These are phyloP conservation scores for Puntigrus tetrazona DNA, from an alignment of 2,113 vertebrate species.

Conservation along the genomic window DNA sequence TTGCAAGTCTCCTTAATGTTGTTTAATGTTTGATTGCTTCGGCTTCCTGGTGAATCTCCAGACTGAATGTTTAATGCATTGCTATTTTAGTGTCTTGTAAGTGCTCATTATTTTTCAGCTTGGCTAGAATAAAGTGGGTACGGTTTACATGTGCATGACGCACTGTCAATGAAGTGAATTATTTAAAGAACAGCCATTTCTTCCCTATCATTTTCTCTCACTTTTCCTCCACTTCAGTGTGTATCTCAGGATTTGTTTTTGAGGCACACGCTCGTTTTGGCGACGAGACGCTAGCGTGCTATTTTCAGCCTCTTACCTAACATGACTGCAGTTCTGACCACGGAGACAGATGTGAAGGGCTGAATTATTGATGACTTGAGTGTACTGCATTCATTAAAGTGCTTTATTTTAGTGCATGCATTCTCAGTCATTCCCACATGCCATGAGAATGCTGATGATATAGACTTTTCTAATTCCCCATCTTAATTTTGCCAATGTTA, in stretches of 20 bases:
- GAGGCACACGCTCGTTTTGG: slow-evolving; percentile 47
- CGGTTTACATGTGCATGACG: slow-evolving; percentile 33
- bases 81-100: slow-evolving; percentile 29
- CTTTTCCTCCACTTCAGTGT: background rate
- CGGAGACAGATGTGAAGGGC: slow-evolving; percentile 61
- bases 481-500: background rate
- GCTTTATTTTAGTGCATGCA: slow-evolving; percentile 45
- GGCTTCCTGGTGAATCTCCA: background rate
- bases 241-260: slow-evolving; percentile 20
- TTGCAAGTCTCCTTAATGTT: slow-evolving; percentile 32
- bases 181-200: slow-evolving; percentile 28
- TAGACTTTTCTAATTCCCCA: background rate
- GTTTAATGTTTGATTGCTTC: slow-evolving; percentile 20
- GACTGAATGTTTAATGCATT: slow-evolving; percentile 8
- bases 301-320: slow-evolving; percentile 60
- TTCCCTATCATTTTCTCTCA: background rate
- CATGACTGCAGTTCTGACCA: slow-evolving; percentile 54
- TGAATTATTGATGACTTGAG: slow-evolving; percentile 67
- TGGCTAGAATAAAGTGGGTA: slow-evolving; percentile 9
- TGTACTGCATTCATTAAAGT: slow-evolving; percentile 59
- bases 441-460: background rate
- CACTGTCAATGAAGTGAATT: slow-evolving; percentile 39
- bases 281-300: slow-evolving; percentile 57
- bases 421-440: background rate
- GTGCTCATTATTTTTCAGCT: slow-evolving; percentile 30